Conservation (phyloP, 2,113 vertebrate species). For the Motacilla alba region DNA sequence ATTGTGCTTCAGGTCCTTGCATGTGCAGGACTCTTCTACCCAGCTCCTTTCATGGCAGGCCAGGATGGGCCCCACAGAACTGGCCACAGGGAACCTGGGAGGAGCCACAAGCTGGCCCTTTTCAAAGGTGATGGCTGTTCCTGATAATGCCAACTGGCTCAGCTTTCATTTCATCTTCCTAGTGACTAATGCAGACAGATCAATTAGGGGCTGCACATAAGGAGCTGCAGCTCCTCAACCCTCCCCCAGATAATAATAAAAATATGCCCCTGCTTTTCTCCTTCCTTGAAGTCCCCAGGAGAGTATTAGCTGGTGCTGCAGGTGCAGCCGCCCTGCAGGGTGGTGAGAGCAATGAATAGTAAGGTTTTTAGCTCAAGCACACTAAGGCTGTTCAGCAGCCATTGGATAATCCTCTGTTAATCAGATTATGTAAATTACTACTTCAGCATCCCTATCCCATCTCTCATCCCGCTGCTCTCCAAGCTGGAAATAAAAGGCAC, state of each 20-base stretch:
- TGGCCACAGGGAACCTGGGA: background rate
- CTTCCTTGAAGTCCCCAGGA: slow-evolving; percentile 55
- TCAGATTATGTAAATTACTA: slow-evolving; percentile 99
- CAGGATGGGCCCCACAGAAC: background rate
- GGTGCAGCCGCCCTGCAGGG: slow-evolving; percentile 87
- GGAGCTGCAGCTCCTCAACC: slow-evolving; percentile 6
- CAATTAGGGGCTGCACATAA: slow-evolving; percentile 66
- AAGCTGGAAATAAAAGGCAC: slow-evolving; percentile 55
- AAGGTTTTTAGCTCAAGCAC: slow-evolving; percentile 88
- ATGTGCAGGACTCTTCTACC: background rate
- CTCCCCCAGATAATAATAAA: background rate
- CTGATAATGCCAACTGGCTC: slow-evolving; percentile 40
- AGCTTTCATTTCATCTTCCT: slow-evolving; percentile 57
- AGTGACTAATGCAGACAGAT: slow-evolving; percentile 71
- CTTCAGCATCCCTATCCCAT: slow-evolving; percentile 75
- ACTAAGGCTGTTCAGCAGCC: slow-evolving; percentile 84
- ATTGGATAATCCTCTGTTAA: slow-evolving; percentile 88
- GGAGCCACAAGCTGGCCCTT: slow-evolving; percentile 13
- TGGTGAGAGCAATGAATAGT: slow-evolving; percentile 89
- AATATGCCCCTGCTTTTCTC: background rate
- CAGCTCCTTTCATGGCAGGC: rapidly evolving
- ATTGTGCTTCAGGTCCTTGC: background rate
- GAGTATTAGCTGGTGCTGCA: slow-evolving; percentile 74
- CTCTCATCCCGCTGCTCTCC: slow-evolving; percentile 18
- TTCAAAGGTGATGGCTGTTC: slow-evolving; percentile 54